Evolutionary conservation across 2,113 vertebrate genomes (phyloP).

Genomic region (Macheiramphus alcinus): DNA sequence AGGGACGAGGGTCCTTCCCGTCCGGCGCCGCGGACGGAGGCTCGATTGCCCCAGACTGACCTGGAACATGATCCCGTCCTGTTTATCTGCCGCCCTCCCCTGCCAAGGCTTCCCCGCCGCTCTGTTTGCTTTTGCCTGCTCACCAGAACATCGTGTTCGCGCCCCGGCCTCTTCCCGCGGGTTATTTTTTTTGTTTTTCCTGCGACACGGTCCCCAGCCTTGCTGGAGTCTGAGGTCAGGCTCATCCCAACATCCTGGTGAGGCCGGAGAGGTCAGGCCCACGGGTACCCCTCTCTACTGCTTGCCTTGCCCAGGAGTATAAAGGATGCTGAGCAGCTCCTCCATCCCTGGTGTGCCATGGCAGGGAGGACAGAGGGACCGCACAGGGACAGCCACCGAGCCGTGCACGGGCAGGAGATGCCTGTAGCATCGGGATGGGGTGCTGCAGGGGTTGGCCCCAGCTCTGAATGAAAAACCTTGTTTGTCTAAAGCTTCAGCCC

Average conservation of each 20-base stretch:
- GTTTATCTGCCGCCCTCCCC: not conserved
- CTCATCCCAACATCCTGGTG: not conserved
- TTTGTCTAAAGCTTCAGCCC: conserved; percentile 10
- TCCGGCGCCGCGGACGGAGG: fast-evolving
- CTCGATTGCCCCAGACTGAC: not conserved
- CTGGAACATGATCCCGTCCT: not conserved
- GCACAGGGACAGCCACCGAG: fast-evolving
- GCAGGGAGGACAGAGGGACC: not conserved
- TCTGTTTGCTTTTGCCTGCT: conserved; percentile 35
- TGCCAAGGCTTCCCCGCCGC: not conserved
- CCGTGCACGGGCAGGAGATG: fast-evolving
- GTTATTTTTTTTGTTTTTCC: not conserved
- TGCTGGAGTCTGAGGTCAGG: not conserved
- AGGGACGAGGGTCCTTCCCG: not conserved
- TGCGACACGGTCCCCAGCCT: fast-evolving
- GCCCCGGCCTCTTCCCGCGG: not conserved
- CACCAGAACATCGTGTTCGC: not conserved
- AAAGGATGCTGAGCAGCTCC: conserved; percentile 3
- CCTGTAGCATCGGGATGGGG: not conserved
- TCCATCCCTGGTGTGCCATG: not conserved
- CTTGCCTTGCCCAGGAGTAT: fast-evolving
- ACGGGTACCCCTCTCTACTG: fast-evolving
- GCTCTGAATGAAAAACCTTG: not conserved
- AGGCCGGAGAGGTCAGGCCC: not conserved
- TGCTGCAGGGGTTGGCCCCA: not conserved